phyloP scores from a whole-genome alignment of 1,140 invertebrate genomes.

The Lepidurus couesii region DNA sequence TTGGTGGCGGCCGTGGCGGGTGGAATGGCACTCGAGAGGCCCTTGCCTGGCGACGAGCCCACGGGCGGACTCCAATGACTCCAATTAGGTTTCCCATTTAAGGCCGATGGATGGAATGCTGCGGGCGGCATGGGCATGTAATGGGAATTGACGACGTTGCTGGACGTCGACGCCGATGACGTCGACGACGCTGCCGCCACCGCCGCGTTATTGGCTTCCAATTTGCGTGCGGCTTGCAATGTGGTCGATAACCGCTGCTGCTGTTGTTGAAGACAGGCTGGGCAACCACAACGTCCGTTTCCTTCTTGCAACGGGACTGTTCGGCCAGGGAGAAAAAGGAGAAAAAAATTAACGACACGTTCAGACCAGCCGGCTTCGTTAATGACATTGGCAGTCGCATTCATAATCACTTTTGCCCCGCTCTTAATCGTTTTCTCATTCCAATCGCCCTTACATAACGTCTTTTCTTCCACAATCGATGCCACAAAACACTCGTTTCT shows the following conservation, averaged over 20 bases:
- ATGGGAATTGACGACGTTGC: background rate
- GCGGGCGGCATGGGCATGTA: conserved; percentile 17
- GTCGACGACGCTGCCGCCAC: background rate
- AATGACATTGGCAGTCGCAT: background rate
- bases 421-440: too few species aligned
- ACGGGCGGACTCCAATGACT: conserved; percentile 11
- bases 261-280: background rate
- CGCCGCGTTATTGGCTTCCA: background rate
- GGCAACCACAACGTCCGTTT: conserved; percentile 8
- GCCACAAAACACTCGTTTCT: too few species aligned
- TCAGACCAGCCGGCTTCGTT: background rate
- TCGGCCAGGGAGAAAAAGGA: too few species aligned
- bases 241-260: conserved; percentile 20
- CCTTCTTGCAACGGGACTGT: conserved; percentile 13
- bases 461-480: too few species aligned
- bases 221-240: conserved; percentile 13
- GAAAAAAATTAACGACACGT: background rate
- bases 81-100: conserved; percentile 19
- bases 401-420: too few species aligned
- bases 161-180: conserved; percentile 11
- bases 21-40: conserved; percentile 16
- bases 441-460: too few species aligned
- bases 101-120: conserved; percentile 20
- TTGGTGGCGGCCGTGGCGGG: conserved; percentile 15
- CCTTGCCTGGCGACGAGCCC: conserved; percentile 6